These are phyloP conservation scores for Brachionus koreanus DNA, from an alignment of 1,140 invertebrate species.

Conservation along the genomic window DNA sequence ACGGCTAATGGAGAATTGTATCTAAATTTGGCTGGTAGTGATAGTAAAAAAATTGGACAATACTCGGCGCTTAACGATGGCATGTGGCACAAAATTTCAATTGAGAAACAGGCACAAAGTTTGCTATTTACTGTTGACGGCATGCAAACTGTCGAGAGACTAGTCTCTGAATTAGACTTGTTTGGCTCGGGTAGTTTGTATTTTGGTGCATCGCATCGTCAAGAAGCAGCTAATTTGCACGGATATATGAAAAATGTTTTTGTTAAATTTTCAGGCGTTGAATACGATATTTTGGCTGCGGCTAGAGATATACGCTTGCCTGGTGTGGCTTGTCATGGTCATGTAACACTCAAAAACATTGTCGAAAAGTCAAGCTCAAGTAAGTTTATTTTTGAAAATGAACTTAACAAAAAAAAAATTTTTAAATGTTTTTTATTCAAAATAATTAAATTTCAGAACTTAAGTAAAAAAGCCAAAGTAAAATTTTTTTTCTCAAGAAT, in stretches of 20 bases:
- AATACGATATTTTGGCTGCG: slow-evolving; percentile 20
- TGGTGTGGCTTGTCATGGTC: slow-evolving; percentile 21
- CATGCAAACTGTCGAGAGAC: neutral
- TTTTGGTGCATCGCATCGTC: slow-evolving; percentile 3
- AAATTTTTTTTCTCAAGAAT: too few species aligned
- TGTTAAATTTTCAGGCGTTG: slow-evolving; percentile 3
- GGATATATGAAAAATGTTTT: slow-evolving; percentile 33
- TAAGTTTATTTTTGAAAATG: neutral
- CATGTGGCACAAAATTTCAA: neutral
- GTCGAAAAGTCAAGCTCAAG: neutral
- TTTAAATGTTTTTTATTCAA: too few species aligned
- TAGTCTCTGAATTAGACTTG: slow-evolving; percentile 5
- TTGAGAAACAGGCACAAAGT: neutral
- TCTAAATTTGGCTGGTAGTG: neutral
- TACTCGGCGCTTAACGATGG: neutral
- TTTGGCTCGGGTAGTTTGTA: slow-evolving; percentile 5
- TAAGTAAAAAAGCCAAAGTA: too few species aligned
- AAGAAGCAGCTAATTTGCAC: slow-evolving; percentile 17
- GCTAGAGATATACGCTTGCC: neutral
- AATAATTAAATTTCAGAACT: too few species aligned
- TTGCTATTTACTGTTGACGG: neutral
- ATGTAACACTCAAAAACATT: neutral
- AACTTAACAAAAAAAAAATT: too few species aligned
- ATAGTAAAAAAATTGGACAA: neutral
- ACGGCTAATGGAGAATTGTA: neutral